phyloP scores from a whole-genome alignment of 2,888 invertebrate species.

The Habrosyne pyritoides region DNA sequence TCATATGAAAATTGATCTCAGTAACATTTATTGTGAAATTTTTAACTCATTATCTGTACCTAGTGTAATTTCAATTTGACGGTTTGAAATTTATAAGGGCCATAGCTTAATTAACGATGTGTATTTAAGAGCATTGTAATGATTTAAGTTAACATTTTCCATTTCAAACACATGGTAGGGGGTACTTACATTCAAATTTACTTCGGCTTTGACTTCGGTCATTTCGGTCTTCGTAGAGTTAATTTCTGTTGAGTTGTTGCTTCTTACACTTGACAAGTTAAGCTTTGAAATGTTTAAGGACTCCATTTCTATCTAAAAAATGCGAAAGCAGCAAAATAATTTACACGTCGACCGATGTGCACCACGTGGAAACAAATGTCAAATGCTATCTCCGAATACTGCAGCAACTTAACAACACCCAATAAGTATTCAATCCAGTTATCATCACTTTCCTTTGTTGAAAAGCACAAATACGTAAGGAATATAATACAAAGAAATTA shows the following conservation, averaged over 20 bases:
- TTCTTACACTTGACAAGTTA: conserved; percentile 68
- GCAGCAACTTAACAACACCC: conserved; percentile 37
- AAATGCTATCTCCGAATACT: conserved; percentile 48
- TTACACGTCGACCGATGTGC: conserved; percentile 76
- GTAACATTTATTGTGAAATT: neutral
- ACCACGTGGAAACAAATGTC: conserved; percentile 81
- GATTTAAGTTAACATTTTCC: neutral
- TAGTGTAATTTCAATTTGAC: too few species aligned
- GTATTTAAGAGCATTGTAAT: neutral
- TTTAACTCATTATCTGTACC: too few species aligned
- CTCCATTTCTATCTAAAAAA: conserved; percentile 61
- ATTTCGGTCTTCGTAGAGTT: conserved; percentile 49
- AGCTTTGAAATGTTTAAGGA: conserved; percentile 75
- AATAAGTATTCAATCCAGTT: conserved; percentile 25
- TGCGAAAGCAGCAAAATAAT: conserved; percentile 47
- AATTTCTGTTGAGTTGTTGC: conserved; percentile 53
- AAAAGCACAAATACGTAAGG: neutral
- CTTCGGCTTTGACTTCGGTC: conserved; percentile 55
- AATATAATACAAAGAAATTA: conserved; percentile 19
- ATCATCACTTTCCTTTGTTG: neutral
- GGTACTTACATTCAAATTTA: conserved; percentile 52
- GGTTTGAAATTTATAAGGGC: too few species aligned
- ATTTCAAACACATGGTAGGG: conserved; percentile 19
- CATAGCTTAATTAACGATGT: too few species aligned
- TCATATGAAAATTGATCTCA: conserved; percentile 42